phyloP scores from a whole-genome alignment of 1,140 invertebrate genomes.

The Drosophila nigrodunni region DNA sequence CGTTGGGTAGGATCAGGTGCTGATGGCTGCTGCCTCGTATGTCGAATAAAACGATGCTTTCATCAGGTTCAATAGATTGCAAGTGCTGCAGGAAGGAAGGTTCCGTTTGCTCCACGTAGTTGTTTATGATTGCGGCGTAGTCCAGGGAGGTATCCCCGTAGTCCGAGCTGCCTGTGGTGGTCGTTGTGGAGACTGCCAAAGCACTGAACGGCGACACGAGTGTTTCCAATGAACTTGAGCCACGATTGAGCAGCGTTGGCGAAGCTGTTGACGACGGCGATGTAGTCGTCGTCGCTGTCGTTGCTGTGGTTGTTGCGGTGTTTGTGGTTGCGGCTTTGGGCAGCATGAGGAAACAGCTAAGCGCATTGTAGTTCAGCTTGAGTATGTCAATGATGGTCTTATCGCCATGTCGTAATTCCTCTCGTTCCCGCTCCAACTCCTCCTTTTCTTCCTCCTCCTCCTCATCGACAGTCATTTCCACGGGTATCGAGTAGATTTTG shows the following conservation, averaged over 20 bases:
- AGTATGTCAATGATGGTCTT: slow-evolving; percentile 80
- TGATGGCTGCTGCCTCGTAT: slow-evolving; percentile 57
- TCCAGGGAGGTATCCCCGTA: slow-evolving; percentile 65
- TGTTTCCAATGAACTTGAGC: slow-evolving; percentile 76
- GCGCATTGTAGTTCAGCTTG: slow-evolving; percentile 76
- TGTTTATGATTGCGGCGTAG: slow-evolving; percentile 60
- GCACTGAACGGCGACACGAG: slow-evolving; percentile 57
- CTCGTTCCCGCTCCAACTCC: slow-evolving; percentile 23
- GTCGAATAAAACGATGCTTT: slow-evolving; percentile 78
- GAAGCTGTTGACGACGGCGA: slow-evolving; percentile 1
- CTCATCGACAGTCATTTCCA: slow-evolving; percentile 64
- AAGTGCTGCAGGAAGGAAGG: slow-evolving; percentile 65
- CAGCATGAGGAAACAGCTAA: slow-evolving; percentile 76
- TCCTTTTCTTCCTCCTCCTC: slow-evolving; percentile 18
- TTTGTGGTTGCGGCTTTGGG: slow-evolving; percentile 62
- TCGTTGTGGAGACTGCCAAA: slow-evolving; percentile 60
- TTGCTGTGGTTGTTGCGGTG: slow-evolving; percentile 32
- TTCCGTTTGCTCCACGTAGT: slow-evolving; percentile 36
- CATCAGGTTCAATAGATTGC: slow-evolving; percentile 57
- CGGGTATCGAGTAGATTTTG: slow-evolving; percentile 78
- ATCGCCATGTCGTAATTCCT: slow-evolving; percentile 68
- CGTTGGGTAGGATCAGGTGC: not conserved
- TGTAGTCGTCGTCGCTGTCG: slow-evolving; percentile 17
- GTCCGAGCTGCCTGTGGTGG: slow-evolving; percentile 54
- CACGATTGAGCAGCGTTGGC: slow-evolving; percentile 6